These are phyloP conservation scores for Sebastes ruberrimus DNA, from an alignment of 2,797 vertebrate species.

Conservation along the genomic window DNA sequence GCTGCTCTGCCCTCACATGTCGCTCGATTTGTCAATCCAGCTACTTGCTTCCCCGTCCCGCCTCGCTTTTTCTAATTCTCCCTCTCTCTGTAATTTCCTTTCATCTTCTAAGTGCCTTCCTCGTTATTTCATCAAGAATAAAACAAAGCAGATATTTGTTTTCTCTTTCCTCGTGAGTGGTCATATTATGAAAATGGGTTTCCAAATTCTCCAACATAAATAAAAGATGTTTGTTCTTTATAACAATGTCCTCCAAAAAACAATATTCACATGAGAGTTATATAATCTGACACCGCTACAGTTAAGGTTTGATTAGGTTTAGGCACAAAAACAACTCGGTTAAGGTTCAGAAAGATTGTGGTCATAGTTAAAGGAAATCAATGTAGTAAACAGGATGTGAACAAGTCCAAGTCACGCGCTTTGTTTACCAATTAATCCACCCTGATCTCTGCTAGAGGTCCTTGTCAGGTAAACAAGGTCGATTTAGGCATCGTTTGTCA, in stretches of 20 bases:
- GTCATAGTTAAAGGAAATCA: background rate
- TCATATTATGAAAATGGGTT: background rate
- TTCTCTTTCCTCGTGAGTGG: background rate
- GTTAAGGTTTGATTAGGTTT: background rate
- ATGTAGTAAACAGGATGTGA: background rate
- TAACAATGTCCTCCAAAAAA: background rate
- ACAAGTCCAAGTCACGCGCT: background rate
- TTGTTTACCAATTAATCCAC: background rate
- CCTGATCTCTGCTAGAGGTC: background rate
- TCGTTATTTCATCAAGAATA: background rate
- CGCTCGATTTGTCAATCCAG: constrained; percentile 30
- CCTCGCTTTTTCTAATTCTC: constrained; percentile 12
- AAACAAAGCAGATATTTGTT: background rate
- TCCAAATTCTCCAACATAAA: background rate
- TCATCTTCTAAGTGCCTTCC: constrained; percentile 6
- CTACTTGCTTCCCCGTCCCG: constrained; percentile 6
- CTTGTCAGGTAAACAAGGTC: background rate
- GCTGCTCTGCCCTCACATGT: constrained; percentile 22
- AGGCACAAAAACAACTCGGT: background rate
- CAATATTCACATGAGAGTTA: background rate
- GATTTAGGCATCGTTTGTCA: background rate
- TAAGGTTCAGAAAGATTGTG: background rate
- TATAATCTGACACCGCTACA: background rate
- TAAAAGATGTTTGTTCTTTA: background rate
- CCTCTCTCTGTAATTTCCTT: background rate